Evolutionary conservation across 2,888 invertebrate genomes (phyloP).

Genomic region (Selenia dentaria): DNA sequence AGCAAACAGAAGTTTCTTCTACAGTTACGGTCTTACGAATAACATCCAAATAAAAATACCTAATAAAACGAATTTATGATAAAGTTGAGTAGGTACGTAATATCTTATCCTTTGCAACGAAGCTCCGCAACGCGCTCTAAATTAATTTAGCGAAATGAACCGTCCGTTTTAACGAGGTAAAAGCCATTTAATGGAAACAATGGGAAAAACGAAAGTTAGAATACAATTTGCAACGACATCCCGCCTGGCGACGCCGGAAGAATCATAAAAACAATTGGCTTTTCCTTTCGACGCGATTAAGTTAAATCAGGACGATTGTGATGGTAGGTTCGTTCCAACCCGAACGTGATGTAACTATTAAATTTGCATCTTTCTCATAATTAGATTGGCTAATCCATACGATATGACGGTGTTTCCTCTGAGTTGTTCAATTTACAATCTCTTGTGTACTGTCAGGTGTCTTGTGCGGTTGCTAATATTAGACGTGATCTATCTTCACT

Average conservation of each 20-base stretch:
- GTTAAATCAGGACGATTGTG: slow-evolving; percentile 41
- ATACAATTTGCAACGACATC: slow-evolving; percentile 22
- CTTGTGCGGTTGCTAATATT: slow-evolving; percentile 7
- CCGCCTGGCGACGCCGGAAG: slow-evolving; percentile 24
- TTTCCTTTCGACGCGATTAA: slow-evolving; percentile 39
- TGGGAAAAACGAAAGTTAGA: slow-evolving; percentile 27
- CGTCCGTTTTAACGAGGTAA: slow-evolving; percentile 20
- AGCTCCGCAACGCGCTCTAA: neutral
- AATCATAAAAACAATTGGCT: slow-evolving; percentile 41
- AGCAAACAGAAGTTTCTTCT: no score
- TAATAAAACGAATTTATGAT: no score
- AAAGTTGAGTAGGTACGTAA: no score
- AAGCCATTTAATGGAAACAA: slow-evolving; percentile 24
- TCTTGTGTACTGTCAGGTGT: slow-evolving; percentile 1
- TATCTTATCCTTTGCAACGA: slow-evolving; percentile 7
- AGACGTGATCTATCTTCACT: slow-evolving; percentile 9
- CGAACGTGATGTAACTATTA: neutral
- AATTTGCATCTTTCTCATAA: slow-evolving; percentile 3
- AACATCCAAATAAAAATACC: no score
- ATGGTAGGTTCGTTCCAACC: slow-evolving; percentile 31
- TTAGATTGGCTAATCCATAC: slow-evolving; percentile 10
- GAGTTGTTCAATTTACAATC: neutral
- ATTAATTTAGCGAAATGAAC: slow-evolving; percentile 28
- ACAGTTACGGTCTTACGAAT: no score
- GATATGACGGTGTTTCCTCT: neutral